Evolutionary conservation across 2,797 vertebrate genomes (phyloP), one percentile per base, ranked within the genome.

Genomic region (Cyclopterus lumpus): DNA sequence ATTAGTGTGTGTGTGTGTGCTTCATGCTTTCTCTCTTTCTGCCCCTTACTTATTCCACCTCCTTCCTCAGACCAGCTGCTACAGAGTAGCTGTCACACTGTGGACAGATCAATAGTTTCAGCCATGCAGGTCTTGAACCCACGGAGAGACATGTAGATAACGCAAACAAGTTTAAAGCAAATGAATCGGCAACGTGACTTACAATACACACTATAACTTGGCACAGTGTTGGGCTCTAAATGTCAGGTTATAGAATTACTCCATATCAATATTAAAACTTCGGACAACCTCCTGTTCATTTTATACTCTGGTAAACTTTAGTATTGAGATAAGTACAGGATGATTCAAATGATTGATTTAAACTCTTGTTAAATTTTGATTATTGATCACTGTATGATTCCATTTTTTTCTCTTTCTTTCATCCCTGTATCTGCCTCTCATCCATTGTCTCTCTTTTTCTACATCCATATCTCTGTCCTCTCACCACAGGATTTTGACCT

Each of bases 401-500:
- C 24, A 3, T 10, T 49, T 11, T 28, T 14, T 30, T 16, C 3
- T 68, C 8, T 18, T 10, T 70, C 8, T n/a, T 62, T 3, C 8
- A 15, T 63, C 26, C 15, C 26, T n/a, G 1, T 20, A 3, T 51
- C 26, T 2, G 3, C 22, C 28, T 38, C 34, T 12, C 16, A 38
- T 72, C 34, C 15, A n/a, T 8, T 7, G 10, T 54, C 6, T 58
- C 5, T 36, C 18, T 59, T 34, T 22, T 10, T 36, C 30, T 11
- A 20, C 24, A 49, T 36, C 46, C 34, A 18, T 51, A 5, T 59
- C 26, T 54, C 14, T 6, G 16, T 6, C 6, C 26, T 8, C 51
- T 67, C 3, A 58, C 20, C 44, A 5, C 86, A 99, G 98, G 88
- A 95, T 97, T 85, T 91, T 99, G 74, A 99, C 97, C 36, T 98